Conservation (phyloP, 1,140 invertebrate genomes). For the Wasmannia auropunctata region DNA sequence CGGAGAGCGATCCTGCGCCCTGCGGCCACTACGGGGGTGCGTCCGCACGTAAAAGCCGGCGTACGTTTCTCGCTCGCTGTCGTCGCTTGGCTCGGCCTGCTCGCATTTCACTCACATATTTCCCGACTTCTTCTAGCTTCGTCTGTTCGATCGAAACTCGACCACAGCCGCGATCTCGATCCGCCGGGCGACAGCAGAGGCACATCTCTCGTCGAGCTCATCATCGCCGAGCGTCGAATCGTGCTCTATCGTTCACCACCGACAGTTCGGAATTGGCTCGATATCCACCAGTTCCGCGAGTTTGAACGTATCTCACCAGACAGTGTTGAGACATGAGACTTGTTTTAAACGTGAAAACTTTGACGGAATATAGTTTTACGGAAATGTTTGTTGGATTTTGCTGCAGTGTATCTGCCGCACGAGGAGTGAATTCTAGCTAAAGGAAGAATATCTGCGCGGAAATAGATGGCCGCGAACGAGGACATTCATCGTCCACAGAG, state of each 20-base stretch:
- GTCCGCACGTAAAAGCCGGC: conserved; percentile 66
- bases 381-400: background rate
- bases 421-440: background rate
- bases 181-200: background rate
- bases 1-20: conserved; percentile 62
- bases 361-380: background rate
- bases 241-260: background rate
- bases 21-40: conserved; percentile 68
- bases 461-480: background rate
- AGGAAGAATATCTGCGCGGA: background rate
- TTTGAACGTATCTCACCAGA: background rate
- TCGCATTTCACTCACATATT: conserved; percentile 24
- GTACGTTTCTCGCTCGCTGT: conserved; percentile 53
- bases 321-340: background rate
- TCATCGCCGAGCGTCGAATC: background rate
- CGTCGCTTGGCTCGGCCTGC: conserved; percentile 40
- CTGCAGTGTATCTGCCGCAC: background rate
- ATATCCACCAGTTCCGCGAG: background rate
- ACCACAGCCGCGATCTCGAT: background rate
- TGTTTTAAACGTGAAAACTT: conserved; percentile 9
- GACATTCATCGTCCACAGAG: background rate
- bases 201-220: background rate
- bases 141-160: background rate
- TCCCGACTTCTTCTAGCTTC: conserved; percentile 6
- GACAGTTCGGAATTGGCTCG: background rate